These are phyloP conservation scores for Lagenorhynchus albirostris DNA, from an alignment of 2,113 vertebrate genomes.

Conservation along the genomic window DNA sequence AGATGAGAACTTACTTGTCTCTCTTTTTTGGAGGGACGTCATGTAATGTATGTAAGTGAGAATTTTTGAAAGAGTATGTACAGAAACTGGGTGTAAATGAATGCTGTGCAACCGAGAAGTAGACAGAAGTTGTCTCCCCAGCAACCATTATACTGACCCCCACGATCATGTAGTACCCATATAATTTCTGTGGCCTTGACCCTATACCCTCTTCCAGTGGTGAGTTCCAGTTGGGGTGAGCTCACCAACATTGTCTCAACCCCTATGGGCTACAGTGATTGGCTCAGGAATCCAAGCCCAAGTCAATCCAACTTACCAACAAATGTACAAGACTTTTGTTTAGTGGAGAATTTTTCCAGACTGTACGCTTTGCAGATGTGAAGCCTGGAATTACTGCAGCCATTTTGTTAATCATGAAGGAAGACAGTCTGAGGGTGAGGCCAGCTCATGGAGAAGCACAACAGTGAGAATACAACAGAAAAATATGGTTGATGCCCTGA, in stretches of 20 bases:
- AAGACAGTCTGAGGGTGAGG: background rate
- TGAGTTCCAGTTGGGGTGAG: background rate
- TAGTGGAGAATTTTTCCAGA: background rate
- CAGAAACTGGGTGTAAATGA: background rate
- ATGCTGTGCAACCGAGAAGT: background rate
- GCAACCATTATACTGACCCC: background rate
- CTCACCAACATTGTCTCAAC: background rate
- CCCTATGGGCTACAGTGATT: background rate
- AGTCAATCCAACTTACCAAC: background rate
- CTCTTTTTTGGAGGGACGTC: background rate
- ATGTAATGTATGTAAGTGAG: background rate
- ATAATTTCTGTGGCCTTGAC: background rate
- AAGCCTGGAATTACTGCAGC: background rate
- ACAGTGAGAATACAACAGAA: background rate
- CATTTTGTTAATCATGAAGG: background rate
- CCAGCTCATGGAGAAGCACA: background rate
- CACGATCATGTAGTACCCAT: rapidly evolving
- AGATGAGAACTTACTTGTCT: background rate
- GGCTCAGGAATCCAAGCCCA: background rate
- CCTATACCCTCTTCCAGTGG: background rate
- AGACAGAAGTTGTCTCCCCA: background rate
- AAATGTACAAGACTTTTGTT: background rate
- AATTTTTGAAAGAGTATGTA: background rate
- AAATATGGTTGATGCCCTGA: background rate
- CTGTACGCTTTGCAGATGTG: background rate